phyloP scores from a whole-genome alignment of 2,113 vertebrate genomes.

The Mystacornis crossleyi region DNA sequence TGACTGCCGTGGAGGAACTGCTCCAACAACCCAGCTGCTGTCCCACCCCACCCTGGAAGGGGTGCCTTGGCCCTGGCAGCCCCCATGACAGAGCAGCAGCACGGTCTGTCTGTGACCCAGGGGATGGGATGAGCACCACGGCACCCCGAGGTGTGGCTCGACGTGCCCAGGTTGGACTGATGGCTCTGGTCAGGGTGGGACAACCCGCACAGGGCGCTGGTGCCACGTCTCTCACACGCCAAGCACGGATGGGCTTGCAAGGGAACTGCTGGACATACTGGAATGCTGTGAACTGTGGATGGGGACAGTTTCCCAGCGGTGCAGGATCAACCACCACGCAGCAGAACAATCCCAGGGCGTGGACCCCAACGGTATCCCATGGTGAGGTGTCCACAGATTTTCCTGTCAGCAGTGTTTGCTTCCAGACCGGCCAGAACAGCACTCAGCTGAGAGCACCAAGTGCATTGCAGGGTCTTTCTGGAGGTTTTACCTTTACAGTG shows the following conservation, averaged over 20 bases:
- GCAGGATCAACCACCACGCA: fast-evolving
- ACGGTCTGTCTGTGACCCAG: fast-evolving
- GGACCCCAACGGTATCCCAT: neutral
- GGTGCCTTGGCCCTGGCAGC: neutral
- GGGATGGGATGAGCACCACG: fast-evolving
- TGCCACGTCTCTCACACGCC: neutral
- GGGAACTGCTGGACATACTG: neutral
- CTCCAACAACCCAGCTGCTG: neutral
- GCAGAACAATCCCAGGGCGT: neutral
- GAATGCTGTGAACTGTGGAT: neutral
- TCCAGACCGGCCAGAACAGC: neutral
- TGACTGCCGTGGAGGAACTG: neutral
- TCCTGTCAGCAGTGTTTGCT: neutral
- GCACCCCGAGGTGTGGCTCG: neutral
- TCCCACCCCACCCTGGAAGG: neutral
- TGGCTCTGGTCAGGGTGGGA: neutral
- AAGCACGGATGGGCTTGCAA: neutral
- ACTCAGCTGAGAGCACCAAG: neutral
- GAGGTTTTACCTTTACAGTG: neutral
- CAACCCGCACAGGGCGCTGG: neutral
- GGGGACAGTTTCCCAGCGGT: neutral
- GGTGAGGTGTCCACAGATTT: neutral
- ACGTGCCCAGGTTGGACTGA: neutral
- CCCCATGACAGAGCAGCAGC: neutral
- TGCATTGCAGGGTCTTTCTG: neutral